Evolutionary conservation across 2,888 invertebrate species (phyloP).

Genomic region (Pandemis cinnamomeana): DNA sequence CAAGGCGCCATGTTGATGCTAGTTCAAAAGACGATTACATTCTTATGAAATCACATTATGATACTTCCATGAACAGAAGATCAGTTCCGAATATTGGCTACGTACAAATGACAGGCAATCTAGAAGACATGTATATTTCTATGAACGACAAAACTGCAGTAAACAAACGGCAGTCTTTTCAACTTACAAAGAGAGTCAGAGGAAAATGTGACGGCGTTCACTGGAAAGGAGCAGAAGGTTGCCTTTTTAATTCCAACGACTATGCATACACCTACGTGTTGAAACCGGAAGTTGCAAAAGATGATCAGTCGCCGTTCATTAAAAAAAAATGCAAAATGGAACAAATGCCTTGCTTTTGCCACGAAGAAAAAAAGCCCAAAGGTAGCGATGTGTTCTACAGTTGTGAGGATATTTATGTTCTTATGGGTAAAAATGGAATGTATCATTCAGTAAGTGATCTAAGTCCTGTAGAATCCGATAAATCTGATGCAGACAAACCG

Average conservation of each 20-base stretch:
- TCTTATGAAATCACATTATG: slow-evolving; percentile 6
- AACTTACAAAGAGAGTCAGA: background rate
- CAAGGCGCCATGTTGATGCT: slow-evolving; percentile 28
- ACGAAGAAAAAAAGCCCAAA: slow-evolving; percentile 47
- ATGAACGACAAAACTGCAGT: slow-evolving; percentile 5
- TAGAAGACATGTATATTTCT: slow-evolving; percentile 13
- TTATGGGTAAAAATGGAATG: slow-evolving; percentile 37
- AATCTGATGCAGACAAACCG: background rate
- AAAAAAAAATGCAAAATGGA: slow-evolving; percentile 55
- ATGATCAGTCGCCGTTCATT: slow-evolving; percentile 60
- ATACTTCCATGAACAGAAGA: slow-evolving; percentile 5
- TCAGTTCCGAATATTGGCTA: slow-evolving; percentile 33
- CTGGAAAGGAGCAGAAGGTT: slow-evolving; percentile 60
- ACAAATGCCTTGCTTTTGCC: slow-evolving; percentile 65
- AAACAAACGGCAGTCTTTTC: slow-evolving; percentile 19
- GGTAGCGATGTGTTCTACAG: slow-evolving; percentile 53
- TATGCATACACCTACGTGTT: slow-evolving; percentile 61
- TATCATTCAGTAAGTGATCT: slow-evolving; percentile 26
- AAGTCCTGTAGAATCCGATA: background rate
- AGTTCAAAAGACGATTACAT: slow-evolving; percentile 24
- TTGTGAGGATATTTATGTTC: slow-evolving; percentile 55
- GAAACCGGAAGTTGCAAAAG: slow-evolving; percentile 53
- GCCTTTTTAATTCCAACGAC: slow-evolving; percentile 56
- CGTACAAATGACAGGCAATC: slow-evolving; percentile 26
- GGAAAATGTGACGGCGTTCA: slow-evolving; percentile 53